Conservation (phyloP, 2,888 invertebrate genomes). For the Eubasilissa splendida region DNA sequence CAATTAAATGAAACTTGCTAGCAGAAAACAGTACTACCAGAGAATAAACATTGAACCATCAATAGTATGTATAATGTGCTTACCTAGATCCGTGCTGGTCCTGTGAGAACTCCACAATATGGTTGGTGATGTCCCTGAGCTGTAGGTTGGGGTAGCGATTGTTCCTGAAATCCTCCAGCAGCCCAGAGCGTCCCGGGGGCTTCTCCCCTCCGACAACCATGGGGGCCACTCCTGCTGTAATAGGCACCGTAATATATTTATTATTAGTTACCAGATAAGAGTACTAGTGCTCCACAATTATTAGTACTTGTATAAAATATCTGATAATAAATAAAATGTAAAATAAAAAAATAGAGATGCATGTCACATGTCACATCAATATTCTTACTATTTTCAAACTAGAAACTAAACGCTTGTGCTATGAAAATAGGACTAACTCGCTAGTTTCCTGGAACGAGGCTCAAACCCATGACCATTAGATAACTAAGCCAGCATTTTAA, state of each 20-base stretch:
- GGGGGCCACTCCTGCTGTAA: conserved; percentile 60
- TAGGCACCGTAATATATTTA: conserved; percentile 52
- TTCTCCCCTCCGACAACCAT: conserved; percentile 67
- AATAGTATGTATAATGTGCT: background rate
- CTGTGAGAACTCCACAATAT: conserved; percentile 99
- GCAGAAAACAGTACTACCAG: background rate
- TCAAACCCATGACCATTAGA: no score
- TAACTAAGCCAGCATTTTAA: no score
- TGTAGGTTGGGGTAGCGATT: conserved; percentile 91
- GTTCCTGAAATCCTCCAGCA: conserved; percentile 96
- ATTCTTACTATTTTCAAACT: no score
- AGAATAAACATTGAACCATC: background rate
- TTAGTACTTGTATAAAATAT: no score
- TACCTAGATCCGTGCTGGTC: conserved; percentile 97
- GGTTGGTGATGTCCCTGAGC: conserved; percentile 94
- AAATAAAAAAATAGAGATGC: no score
- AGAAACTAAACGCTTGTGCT: no score
- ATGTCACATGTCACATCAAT: no score
- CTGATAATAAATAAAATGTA: no score
- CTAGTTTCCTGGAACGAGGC: no score
- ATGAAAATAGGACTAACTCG: no score
- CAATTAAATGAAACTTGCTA: background rate
- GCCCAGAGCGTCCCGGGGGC: conserved; percentile 85
- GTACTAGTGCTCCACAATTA: no score
- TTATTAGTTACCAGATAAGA: no score